Conservation (phyloP, 2,888 invertebrate genomes). For the Volucella inanis region DNA sequence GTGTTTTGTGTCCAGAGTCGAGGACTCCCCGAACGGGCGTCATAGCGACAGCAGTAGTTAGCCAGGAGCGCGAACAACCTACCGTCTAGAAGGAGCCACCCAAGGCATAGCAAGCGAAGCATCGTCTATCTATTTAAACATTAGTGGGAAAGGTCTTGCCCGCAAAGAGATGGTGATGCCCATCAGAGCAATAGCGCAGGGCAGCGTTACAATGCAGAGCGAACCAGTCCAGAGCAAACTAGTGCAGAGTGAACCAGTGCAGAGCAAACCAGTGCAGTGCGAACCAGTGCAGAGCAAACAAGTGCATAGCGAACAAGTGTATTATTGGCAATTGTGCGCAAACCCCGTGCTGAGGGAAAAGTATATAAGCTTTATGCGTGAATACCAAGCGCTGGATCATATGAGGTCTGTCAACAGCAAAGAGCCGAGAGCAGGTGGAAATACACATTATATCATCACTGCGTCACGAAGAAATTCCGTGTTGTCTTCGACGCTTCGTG, state of each 20-base stretch:
- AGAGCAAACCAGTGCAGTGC: no score
- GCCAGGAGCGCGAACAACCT: no score
- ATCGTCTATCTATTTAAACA: no score
- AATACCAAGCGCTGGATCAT: constrained; percentile 32
- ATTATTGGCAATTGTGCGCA: no score
- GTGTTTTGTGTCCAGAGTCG: constrained; percentile 17
- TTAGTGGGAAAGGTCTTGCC: neutral
- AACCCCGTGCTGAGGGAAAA: constrained; percentile 17
- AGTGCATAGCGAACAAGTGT: no score
- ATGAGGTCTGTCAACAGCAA: neutral
- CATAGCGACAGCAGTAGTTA: neutral
- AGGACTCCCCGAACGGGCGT: neutral
- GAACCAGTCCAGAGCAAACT: no score
- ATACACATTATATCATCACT: constrained; percentile 19
- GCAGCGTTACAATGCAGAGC: no score
- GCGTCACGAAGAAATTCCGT: constrained; percentile 22
- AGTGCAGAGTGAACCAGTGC: no score
- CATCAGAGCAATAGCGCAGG: no score
- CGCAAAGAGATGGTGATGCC: no score
- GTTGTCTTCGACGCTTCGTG: constrained; percentile 18
- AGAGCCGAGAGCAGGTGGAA: neutral
- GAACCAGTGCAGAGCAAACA: no score
- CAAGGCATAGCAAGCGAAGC: no score
- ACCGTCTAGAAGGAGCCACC: neutral
- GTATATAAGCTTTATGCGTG: constrained; percentile 28